Base-by-base conservation (phyloP, 2,797 vertebrate species). In the Neopelma chrysocephalum region DNA sequence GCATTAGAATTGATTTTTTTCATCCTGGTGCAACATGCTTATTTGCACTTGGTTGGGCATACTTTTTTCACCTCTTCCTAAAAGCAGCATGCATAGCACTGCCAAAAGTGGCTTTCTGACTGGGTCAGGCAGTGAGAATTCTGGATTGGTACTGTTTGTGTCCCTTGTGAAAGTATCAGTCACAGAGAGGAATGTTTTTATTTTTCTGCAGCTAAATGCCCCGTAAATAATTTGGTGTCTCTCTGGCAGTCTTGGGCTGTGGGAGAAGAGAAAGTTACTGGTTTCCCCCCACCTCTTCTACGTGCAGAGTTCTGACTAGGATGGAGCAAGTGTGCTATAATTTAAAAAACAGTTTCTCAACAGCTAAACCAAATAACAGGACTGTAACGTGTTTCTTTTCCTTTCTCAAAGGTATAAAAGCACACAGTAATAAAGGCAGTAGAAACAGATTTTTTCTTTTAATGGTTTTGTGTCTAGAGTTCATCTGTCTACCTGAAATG, bases 31-130 rank as follows among this genome's bases (percentile, higher is more conserved):
- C 2, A 5, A 23, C 25, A 51, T 47, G 34, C 7, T 34, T 58
- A 13, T 20, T 84, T 79, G 31, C 22, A 4, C 6, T 79, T 65
- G 27, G 12, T 60, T 58, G 43, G 32, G 8, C 38, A 6, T 12
- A 6, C 13, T 36, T 86, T 54, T 71, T 47, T n/a, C 29, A 29
- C 8, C 26, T 54, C n/a, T 61, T 36, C 23, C 9, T 60, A 58
- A 50, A 45, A 1, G 0, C 15, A 26, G 31, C 1, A 0, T 16
- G 9, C 6, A 5, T 38, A 7, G 34, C 31, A 1, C 13, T 57
- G 27, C 42, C n/a, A 36, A 50, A 82, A 18, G 45, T 1, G 0
- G 3, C 45, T 68, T 62, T 73, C 38, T 68, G 79, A 5, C 45
- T 71, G 29, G 18, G 5, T 10, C 42, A 68, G 15, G 38, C 36